These are phyloP conservation scores for Dufourea novaeangliae DNA, from an alignment of 1,140 invertebrate genomes.

Conservation along the genomic window DNA sequence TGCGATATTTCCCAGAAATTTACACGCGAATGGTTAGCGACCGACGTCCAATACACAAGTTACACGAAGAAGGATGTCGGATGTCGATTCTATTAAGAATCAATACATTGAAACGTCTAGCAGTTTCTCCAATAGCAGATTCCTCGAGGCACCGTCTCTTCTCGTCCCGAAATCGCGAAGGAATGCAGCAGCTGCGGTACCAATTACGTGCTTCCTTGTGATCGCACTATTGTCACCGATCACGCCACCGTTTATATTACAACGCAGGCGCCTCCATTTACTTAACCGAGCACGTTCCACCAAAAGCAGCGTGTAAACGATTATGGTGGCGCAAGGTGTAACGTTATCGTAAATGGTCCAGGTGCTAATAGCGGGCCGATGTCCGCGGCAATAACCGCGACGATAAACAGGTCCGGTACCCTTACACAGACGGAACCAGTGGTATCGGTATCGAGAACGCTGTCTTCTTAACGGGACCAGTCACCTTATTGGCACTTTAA, in stretches of 20 bases:
- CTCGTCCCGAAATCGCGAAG: background rate
- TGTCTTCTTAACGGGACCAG: background rate
- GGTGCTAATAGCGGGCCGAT: conserved; percentile 19
- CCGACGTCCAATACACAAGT: too few relatives aligned
- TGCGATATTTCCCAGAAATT: too few relatives aligned
- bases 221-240: conserved; percentile 23
- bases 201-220: background rate
- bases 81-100: too few relatives aligned
- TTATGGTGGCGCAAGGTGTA: conserved; percentile 25
- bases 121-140: background rate
- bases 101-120: too few relatives aligned
- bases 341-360: conserved; percentile 30
- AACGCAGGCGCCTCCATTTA: conserved; percentile 16
- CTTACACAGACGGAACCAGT: too few relatives aligned
- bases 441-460: conserved; percentile 19
- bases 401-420: background rate
- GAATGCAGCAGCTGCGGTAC: background rate
- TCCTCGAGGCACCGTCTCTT: too few relatives aligned
- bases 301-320: conserved; percentile 36
- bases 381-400: conserved; percentile 21
- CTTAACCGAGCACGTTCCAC: conserved; percentile 16
- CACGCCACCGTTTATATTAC: conserved; percentile 20
- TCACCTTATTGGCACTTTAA: conserved; percentile 27
- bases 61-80: too few relatives aligned
- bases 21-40: too few relatives aligned